Evolutionary conservation across 1,140 invertebrate genomes (phyloP), one percentile per base, ranked within the genome.

Genomic region (Heliconius hewitsoni): DNA sequence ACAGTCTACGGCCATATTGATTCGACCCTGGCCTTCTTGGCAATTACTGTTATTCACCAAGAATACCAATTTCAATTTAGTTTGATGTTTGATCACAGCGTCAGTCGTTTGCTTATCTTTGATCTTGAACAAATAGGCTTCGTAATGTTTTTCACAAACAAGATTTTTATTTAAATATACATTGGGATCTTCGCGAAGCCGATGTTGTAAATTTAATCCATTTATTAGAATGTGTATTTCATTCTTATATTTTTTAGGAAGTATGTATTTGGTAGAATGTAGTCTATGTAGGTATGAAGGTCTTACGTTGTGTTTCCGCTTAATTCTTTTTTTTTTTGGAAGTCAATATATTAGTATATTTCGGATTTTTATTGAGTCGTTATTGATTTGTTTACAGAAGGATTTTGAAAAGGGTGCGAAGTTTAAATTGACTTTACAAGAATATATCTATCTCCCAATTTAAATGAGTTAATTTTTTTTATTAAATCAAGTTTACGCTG

Each of bases 21-120:
- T 73, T 23, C 42, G 77, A 76, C 74, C 79, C 71, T 75, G 79
- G 66, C 79, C 79, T 66, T 79, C 30, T 66, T 66, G 60, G 27
- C 60, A 60, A 66, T 66, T 66, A 66, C 60, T 66, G 60, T 66
- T n/a, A 11, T 30, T 27, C 27, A 8, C 60, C 23, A 66, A 66
- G 60, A 60, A 52, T 52, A 52, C 6, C 50, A 19, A 6, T 18
- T n/a, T 55, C 52, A 30, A 50, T 66, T 74, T 70, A 73, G 60
- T 30, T 66, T 30, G 23, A 73, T 66, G 27, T 77, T 71, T 52
- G 66, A 71, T 34, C 46, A 9, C 66, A 37, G 71, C 76, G 18
- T 13, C 55, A 57, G 13, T 52, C 50, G 50, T 19, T 23, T 60
- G 50, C 55, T 23, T 60, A 66, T 66, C 11, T 66, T 27, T 30